These are phyloP conservation scores for Pantala flavescens DNA, from an alignment of 1,140 invertebrate species.

Conservation along the genomic window DNA sequence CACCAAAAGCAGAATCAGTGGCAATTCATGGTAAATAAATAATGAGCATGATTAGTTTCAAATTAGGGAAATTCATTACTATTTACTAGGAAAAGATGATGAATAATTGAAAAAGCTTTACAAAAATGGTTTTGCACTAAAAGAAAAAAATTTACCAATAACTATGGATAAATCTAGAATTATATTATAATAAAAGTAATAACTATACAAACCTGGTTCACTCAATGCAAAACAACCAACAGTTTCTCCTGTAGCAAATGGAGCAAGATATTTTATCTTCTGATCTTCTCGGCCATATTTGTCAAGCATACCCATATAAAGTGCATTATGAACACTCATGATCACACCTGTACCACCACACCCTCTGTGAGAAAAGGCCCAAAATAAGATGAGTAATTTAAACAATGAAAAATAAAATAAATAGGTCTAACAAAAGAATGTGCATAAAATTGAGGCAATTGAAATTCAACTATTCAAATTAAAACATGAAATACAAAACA, in stretches of 20 bases:
- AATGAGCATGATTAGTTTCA: too few relatives aligned
- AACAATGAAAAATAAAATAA: background rate
- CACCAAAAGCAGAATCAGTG: too few relatives aligned
- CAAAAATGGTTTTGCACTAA: too few relatives aligned
- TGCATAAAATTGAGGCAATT: background rate
- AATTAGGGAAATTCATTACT: too few relatives aligned
- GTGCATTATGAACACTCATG: slow-evolving; percentile 81
- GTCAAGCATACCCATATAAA: slow-evolving; percentile 73
- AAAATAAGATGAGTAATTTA: background rate
- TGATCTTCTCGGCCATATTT: slow-evolving; percentile 73
- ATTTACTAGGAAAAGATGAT: too few relatives aligned
- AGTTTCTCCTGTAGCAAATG: slow-evolving; percentile 56
- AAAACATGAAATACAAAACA: too few relatives aligned
- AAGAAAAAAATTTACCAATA: too few relatives aligned
- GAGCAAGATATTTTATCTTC: slow-evolving; percentile 66
- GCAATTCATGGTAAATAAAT: too few relatives aligned
- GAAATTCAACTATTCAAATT: too few relatives aligned
- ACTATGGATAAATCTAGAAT: too few relatives aligned
- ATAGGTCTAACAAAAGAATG: slow-evolving; percentile 5
- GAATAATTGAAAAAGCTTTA: too few relatives aligned
- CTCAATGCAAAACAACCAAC: slow-evolving; percentile 50
- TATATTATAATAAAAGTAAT: too few relatives aligned
- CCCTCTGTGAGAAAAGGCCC: slow-evolving; percentile 31
- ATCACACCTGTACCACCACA: slow-evolving; percentile 79
- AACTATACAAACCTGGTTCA: slow-evolving; percentile 41